A percentile compares a stretch with the other conserved stretches of the same genome.
phyloP scores from a whole-genome alignment of 2,888 invertebrate species.

The Poecilus cupreus region DNA sequence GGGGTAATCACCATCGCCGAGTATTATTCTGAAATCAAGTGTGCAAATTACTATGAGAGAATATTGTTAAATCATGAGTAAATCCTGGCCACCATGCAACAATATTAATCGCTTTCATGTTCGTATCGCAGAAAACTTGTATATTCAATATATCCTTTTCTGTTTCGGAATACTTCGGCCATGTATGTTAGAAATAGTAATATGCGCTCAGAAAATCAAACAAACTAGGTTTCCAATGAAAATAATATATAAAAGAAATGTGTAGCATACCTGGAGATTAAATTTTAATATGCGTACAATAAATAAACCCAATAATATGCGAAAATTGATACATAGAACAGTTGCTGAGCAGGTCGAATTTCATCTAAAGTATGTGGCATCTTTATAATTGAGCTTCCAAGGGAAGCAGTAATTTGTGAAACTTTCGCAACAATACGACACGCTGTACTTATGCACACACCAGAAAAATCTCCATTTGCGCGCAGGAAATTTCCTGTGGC shows the following conservation, averaged over 20 bases:
- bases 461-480: constrained; percentile 24
- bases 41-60: neutral
- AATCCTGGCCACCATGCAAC: neutral
- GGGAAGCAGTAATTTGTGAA: neutral
- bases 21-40: neutral
- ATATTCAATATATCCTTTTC: no score
- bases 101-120: neutral
- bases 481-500: neutral
- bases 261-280: no score
- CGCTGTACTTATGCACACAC: constrained; percentile 23
- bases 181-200: no score
- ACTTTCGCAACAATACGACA: constrained; percentile 18
- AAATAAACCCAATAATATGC: constrained; percentile 10
- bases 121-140: no score
- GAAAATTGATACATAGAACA: constrained; percentile 18
- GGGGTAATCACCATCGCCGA: neutral
- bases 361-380: constrained; percentile 9
- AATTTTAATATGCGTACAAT: constrained; percentile 24
- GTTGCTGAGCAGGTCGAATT: constrained; percentile 6
- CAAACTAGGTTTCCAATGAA: no score
- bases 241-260: no score
- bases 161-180: no score
- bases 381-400: neutral
- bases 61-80: neutral
- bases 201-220: no score